Conservation (phyloP, 1,140 invertebrate genomes). For the Drosophila punjabiensis region DNA sequence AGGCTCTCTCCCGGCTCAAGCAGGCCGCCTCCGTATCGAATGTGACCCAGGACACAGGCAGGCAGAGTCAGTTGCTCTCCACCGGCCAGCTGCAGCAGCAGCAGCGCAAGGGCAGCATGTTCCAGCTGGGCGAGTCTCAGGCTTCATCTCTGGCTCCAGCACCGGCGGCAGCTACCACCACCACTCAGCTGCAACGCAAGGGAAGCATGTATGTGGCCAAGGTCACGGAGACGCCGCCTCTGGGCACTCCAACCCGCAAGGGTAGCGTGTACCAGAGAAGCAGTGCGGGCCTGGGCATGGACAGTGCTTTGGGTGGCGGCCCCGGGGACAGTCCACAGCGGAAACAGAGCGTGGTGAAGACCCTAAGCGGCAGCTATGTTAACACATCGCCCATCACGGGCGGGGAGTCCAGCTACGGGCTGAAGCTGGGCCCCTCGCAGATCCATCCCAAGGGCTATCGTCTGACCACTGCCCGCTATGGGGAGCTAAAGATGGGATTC, state of each 20-base stretch:
- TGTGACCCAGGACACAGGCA: slow-evolving; percentile 62
- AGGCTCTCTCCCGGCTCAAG: slow-evolving; percentile 75
- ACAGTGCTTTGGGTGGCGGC: neutral
- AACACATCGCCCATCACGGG: slow-evolving; percentile 66
- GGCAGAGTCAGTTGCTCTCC: slow-evolving; percentile 57
- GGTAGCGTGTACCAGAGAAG: slow-evolving; percentile 70
- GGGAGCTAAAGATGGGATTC: slow-evolving; percentile 94
- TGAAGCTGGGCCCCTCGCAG: slow-evolving; percentile 91
- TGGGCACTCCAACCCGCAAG: slow-evolving; percentile 73
- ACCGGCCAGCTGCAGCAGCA: slow-evolving; percentile 28
- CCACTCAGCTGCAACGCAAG: slow-evolving; percentile 54
- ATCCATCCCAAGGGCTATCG: slow-evolving; percentile 91
- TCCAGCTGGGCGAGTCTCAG: slow-evolving; percentile 51
- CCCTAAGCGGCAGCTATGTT: slow-evolving; percentile 64
- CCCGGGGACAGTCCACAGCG: slow-evolving; percentile 58
- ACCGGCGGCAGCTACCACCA: slow-evolving; percentile 7
- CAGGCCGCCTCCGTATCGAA: slow-evolving; percentile 79
- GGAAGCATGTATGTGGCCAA: slow-evolving; percentile 72
- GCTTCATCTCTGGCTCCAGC: slow-evolving; percentile 81
- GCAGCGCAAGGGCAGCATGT: slow-evolving; percentile 75
- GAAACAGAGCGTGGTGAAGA: slow-evolving; percentile 75
- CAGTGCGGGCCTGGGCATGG: slow-evolving; percentile 21
- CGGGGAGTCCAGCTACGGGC: slow-evolving; percentile 81
- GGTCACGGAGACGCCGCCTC: slow-evolving; percentile 49
- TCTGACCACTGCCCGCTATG: slow-evolving; percentile 88